These are phyloP conservation scores for Brachyptera risi DNA, from an alignment of 2,888 invertebrate genomes.

Conservation along the genomic window DNA sequence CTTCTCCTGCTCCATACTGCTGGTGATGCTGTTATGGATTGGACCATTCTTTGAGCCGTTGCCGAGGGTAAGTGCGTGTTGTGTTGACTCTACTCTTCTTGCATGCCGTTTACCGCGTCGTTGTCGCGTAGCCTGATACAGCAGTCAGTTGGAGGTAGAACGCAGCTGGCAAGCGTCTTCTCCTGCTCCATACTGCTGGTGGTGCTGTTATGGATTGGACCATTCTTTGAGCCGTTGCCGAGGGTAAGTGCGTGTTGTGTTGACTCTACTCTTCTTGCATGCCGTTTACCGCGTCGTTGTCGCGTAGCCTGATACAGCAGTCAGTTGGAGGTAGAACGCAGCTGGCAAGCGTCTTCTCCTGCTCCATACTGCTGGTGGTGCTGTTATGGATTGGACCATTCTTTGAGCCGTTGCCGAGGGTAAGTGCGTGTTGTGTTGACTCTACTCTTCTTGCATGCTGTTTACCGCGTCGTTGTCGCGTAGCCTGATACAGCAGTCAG, in stretches of 20 bases:
- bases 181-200: constrained; percentile 70
- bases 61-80: constrained; percentile 60
- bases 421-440: too few species aligned
- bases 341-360: constrained; percentile 75
- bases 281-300: constrained; percentile 62
- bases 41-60: constrained; percentile 84
- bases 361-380: constrained; percentile 67
- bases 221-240: constrained; percentile 82
- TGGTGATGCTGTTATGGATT: constrained; percentile 77
- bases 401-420: constrained; percentile 77
- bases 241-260: constrained; percentile 51
- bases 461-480: constrained; percentile 62
- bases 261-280: constrained; percentile 64
- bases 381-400: constrained; percentile 84
- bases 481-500: constrained; percentile 68
- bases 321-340: constrained; percentile 81
- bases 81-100: too few species aligned
- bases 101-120: constrained; percentile 62
- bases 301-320: constrained; percentile 67
- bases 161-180: constrained; percentile 76
- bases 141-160: constrained; percentile 75
- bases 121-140: constrained; percentile 67
- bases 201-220: constrained; percentile 82
- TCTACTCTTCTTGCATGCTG: constrained; percentile 63
- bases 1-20: constrained; percentile 69